phyloP scores from a whole-genome alignment of 2,888 invertebrate species.

The Frankliniella intonsa region DNA sequence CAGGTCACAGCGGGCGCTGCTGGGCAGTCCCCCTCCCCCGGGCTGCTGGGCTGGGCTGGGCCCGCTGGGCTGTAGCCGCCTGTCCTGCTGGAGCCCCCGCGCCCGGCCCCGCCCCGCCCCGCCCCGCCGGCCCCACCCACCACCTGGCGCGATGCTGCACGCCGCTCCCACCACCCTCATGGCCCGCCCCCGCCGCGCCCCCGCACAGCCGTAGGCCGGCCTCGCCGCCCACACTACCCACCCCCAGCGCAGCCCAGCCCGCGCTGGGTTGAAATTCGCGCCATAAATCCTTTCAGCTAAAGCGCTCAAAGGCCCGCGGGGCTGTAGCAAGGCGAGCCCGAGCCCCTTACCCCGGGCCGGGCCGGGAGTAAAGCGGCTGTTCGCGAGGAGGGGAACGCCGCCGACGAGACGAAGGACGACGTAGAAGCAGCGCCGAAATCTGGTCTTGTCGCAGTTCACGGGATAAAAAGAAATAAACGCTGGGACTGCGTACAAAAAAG shows the following conservation, averaged over 20 bases:
- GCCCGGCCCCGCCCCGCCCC: background rate
- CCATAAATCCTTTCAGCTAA: conserved; percentile 15
- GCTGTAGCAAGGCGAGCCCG: too few species aligned
- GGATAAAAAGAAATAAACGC: too few species aligned
- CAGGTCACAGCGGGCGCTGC: background rate
- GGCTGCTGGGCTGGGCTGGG: background rate
- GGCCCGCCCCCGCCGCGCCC: background rate
- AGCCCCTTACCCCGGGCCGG: too few species aligned
- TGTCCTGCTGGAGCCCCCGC: background rate
- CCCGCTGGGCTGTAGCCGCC: background rate
- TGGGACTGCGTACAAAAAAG: too few species aligned
- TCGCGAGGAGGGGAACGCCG: too few species aligned
- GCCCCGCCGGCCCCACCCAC: background rate
- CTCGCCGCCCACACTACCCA: background rate
- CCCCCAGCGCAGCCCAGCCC: background rate
- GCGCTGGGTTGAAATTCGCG: background rate
- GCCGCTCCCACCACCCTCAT: too few species aligned
- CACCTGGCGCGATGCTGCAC: too few species aligned
- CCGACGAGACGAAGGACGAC: too few species aligned
- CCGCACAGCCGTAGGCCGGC: background rate
- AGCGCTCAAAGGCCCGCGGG: background rate
- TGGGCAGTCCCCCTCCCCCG: background rate
- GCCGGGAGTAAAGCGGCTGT: too few species aligned
- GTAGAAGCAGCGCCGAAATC: too few species aligned
- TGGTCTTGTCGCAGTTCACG: too few species aligned